phyloP scores from a whole-genome alignment of 2,113 vertebrate genomes.

The Brachirus orientalis region DNA sequence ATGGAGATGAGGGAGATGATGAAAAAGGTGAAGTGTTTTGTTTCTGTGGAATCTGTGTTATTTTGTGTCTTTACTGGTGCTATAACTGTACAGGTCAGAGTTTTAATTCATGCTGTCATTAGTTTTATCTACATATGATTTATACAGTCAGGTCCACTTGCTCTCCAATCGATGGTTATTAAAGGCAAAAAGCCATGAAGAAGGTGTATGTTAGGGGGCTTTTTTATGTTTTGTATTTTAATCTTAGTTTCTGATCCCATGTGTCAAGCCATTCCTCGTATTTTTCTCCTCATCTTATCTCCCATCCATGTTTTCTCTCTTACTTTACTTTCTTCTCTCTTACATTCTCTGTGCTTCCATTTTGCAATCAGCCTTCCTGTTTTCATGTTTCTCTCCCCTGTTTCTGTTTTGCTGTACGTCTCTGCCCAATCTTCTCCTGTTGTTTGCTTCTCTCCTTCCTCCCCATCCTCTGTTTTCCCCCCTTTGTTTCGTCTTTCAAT shows the following conservation, averaged over 20 bases:
- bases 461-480: neutral
- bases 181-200: neutral
- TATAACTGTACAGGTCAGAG: constrained; percentile 15
- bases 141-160: constrained; percentile 10
- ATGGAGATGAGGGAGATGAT: too few species aligned
- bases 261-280: neutral
- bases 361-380: neutral
- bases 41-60: neutral
- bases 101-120: constrained; percentile 44
- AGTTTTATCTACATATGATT: constrained; percentile 24
- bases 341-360: neutral
- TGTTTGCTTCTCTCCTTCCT: neutral
- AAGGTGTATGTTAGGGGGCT: neutral
- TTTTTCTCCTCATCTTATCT: neutral
- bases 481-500: too few species aligned
- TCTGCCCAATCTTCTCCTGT: neutral
- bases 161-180: constrained; percentile 38
- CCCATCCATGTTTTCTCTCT: neutral
- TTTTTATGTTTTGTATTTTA: neutral
- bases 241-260: neutral
- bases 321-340: neutral
- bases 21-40: too few species aligned
- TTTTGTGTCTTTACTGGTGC: constrained; percentile 26
- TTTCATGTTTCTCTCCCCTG: too few species aligned
- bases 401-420: neutral